Base-by-base conservation (phyloP, 2,113 vertebrate species). In the Istiophorus platypterus region DNA sequence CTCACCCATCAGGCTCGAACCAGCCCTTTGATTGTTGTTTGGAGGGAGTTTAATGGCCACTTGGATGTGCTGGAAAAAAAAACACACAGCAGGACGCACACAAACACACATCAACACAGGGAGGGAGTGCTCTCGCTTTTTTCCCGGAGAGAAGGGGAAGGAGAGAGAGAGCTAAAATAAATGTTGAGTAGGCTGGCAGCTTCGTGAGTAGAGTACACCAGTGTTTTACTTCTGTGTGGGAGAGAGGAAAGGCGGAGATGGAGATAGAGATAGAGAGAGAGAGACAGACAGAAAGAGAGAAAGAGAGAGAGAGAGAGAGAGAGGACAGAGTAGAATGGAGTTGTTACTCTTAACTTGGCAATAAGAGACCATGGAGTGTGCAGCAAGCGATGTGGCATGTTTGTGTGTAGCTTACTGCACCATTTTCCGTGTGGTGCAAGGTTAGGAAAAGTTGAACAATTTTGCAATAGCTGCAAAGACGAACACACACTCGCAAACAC, bases 111-210 rank as follows among this genome's bases (percentile, higher is more conserved):
- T 5, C 72, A 45, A 69, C 39, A 56, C 80, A 62, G 58, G 74
- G 39, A 89, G 57, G 39, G 78, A 68, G n/a, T n/a, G n/a, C 59
- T 52, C 67, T 80, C 31, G 18, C 22, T 80, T 84, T 65, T 76
- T 74, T 54, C 78, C 57, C 61, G 67, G 31, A 72, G n/a, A 82
- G 67, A 81, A 76, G 79, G 67, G 79, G 72, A 77, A 62, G 84
- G 59, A 65, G 65, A 63, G 66, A 63, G 66, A 61, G 73, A 72
- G 63, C 86, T 84, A 88, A 90, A 92, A 92, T 92, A 92, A 92
- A 89, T 85, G 86, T 90, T 92, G 92, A 91, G 91, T 93, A 92
- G 92, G 89, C 80, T 84, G 92, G 66, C 63, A 85, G 88, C 72
- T 73, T 85, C 78, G 89, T 82, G 89, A 89, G 88, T 82, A 69